Evolutionary conservation across 2,888 invertebrate genomes (phyloP).

Genomic region (Rapana venosa): DNA sequence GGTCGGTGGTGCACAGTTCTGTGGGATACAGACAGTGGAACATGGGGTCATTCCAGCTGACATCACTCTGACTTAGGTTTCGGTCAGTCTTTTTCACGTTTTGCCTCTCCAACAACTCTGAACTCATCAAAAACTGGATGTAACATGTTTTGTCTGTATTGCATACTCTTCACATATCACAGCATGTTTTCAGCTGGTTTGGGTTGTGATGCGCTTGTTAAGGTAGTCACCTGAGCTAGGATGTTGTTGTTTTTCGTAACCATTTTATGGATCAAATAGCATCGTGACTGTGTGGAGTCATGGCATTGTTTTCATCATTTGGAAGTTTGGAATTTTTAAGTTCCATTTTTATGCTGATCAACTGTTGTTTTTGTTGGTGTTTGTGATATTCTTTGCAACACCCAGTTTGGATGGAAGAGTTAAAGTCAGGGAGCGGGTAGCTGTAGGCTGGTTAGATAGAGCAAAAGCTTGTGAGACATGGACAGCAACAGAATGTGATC

Average conservation of each 20-base stretch:
- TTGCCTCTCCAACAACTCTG: background rate
- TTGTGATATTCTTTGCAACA: constrained; percentile 15
- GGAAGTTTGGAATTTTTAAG: background rate
- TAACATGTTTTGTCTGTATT: background rate
- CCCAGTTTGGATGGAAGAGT: background rate
- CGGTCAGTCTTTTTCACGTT: background rate
- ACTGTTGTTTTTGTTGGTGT: background rate
- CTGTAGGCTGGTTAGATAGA: background rate
- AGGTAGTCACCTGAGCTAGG: background rate
- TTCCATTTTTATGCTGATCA: background rate
- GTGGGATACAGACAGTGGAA: background rate
- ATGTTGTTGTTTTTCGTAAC: background rate
- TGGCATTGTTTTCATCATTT: background rate
- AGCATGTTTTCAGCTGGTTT: background rate
- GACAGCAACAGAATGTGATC: background rate
- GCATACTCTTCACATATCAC: background rate
- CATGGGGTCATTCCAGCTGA: background rate
- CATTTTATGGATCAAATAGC: background rate
- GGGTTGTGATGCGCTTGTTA: background rate
- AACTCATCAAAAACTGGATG: background rate
- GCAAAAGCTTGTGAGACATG: background rate
- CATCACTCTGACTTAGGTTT: background rate
- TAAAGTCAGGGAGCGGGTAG: constrained; percentile 6
- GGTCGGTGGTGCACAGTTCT: background rate
- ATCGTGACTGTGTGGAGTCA: background rate